Percentiles rank a stretch among this genome's conserved stretches.
These are phyloP conservation scores for Motacilla tschutschensis DNA, from an alignment of 2,113 vertebrate genomes.

Conservation along the genomic window DNA sequence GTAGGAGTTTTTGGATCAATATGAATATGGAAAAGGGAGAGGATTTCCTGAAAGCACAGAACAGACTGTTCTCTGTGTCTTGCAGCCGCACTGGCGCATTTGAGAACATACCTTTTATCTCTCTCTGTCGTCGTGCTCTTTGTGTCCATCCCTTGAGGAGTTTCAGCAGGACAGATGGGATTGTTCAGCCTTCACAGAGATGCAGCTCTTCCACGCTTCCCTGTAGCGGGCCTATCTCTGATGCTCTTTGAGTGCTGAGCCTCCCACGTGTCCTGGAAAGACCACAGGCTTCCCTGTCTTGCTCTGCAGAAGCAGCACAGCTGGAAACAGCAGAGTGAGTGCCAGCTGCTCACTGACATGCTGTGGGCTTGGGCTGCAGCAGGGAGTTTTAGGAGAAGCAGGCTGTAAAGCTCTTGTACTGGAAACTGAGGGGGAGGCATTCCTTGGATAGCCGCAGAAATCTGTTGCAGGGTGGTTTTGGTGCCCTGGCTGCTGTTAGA, in stretches of 20 bases:
- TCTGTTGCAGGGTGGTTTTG: not conserved
- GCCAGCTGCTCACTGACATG: not conserved
- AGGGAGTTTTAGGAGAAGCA: not conserved
- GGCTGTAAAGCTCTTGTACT: not conserved
- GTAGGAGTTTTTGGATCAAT: conserved; percentile 32
- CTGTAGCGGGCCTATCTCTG: not conserved
- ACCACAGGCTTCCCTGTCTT: not conserved
- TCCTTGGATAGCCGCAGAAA: not conserved
- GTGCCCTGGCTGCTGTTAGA: not conserved
- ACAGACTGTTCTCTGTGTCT: conserved; percentile 21
- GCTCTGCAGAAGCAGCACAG: not conserved
- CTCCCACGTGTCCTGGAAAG: not conserved
- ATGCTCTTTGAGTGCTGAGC: not conserved
- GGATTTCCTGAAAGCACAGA: conserved; percentile 34
- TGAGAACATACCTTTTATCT: not conserved
- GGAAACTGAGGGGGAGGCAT: not conserved
- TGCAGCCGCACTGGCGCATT: not conserved
- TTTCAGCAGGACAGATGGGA: not conserved
- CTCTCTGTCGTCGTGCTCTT: not conserved
- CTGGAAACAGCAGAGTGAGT: not conserved
- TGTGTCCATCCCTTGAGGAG: not conserved
- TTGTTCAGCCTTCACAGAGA: not conserved
- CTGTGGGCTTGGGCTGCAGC: not conserved
- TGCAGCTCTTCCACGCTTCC: not conserved
- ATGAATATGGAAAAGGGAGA: conserved; percentile 33